Evolutionary conservation across 2,797 vertebrate genomes (phyloP), one percentile per base, ranked within the genome.

Genomic region (Centroberyx gerrardi): DNA sequence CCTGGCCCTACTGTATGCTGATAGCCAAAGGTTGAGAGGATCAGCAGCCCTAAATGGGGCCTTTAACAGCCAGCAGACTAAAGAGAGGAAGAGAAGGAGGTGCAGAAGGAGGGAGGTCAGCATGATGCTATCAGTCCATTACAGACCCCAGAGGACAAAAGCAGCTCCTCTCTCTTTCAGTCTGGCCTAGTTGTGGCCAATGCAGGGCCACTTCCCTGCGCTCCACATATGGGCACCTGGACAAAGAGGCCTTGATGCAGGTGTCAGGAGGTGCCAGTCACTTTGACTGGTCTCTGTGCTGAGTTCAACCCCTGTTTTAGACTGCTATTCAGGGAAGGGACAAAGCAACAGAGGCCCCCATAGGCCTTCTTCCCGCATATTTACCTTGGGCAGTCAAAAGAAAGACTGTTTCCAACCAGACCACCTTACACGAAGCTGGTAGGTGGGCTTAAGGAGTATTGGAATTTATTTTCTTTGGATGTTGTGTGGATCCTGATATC

Each of bases 71-170:
- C 84, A 87, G 61, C 72, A 58, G 80, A 80, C 78, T 83, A 65
- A 83, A 80, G 69, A 73, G 78, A 88, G 81, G 80, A 69, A 85
- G 77, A 85, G 78, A 80, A 85, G 75, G 80, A 83, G 81, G 77
- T 84, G 83, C 78, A 66, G 81, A 81, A 83, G 81, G 69, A 89
- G 86, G 86, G 80, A 92, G 87, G 84, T 92, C 88, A 90, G 80
- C 62, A 74, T 31, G 92, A 94, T 94, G 84, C 89, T 95, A 93
- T 95, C 92, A 71, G 90, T 90, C 91, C 90, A 92, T 93, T 94
- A 92, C 90, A 92, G 92, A 91, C 88, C 86, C 74, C 44, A 1
- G 56, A 81, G 82, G 87, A 95, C 91, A 94, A 92, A 94, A 82
- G 84, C 78, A 58, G 85, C 83, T 79, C 81, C 81, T 88, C 81